Evolutionary conservation across 2,113 vertebrate species (phyloP).

Genomic region (Zosterops hypoxanthus): DNA sequence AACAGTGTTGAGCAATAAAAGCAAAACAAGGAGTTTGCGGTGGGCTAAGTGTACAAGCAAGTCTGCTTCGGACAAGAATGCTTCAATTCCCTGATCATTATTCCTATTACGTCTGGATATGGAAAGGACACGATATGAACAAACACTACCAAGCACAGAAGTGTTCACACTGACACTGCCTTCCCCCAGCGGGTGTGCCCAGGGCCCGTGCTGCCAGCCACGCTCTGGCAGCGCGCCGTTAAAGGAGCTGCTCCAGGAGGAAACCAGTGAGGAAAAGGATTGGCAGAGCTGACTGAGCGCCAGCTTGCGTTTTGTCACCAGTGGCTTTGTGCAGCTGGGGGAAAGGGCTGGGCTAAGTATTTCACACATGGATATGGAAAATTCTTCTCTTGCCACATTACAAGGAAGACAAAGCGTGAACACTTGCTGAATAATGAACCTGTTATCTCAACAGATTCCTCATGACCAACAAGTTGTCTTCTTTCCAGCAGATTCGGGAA

Average conservation of each 20-base stretch:
- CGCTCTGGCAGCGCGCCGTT: not conserved
- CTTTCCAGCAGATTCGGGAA: constrained; percentile 35
- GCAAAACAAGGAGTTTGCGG: not conserved
- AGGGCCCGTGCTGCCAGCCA: not conserved
- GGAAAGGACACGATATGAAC: not conserved
- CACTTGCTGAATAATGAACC: constrained; percentile 15
- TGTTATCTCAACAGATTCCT: constrained; percentile 41
- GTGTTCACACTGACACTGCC: not conserved
- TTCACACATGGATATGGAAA: not conserved
- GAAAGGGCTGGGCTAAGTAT: not conserved
- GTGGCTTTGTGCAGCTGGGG: not conserved
- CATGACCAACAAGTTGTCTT: constrained; percentile 22
- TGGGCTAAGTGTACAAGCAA: not conserved
- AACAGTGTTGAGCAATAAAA: not conserved
- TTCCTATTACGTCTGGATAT: not conserved
- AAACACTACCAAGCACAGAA: not conserved
- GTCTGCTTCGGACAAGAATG: constrained; percentile 11
- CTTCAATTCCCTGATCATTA: constrained; percentile 54
- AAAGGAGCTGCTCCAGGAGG: not conserved
- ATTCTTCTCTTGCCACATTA: constrained; percentile 20
- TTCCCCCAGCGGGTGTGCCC: not conserved
- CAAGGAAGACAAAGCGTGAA: constrained; percentile 48
- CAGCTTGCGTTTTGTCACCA: rapidly evolving
- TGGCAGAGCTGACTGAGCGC: not conserved
- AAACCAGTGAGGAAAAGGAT: not conserved